Evolutionary conservation across 2,113 vertebrate species (phyloP).

Genomic region (Alligator sinensis): DNA sequence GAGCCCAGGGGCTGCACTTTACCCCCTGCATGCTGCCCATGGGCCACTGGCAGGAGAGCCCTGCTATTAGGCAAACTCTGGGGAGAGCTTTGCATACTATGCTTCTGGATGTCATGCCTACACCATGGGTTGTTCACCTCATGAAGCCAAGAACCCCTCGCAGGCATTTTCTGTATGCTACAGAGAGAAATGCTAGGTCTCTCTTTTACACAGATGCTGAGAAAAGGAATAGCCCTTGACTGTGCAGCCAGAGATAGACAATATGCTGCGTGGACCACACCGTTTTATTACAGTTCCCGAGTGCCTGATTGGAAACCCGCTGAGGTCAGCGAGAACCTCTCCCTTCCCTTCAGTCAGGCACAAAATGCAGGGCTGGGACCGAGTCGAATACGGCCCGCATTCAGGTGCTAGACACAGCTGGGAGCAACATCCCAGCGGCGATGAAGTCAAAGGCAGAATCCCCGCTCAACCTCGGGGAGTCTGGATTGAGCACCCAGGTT

Average conservation of each 20-base stretch:
- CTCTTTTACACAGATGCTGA: fast-evolving
- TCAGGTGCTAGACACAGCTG: background rate
- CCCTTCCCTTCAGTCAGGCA: fast-evolving
- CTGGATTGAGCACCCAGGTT: background rate
- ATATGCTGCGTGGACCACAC: background rate
- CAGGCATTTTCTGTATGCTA: fast-evolving
- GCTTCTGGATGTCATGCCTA: background rate
- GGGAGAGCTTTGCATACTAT: background rate
- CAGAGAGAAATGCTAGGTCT: fast-evolving
- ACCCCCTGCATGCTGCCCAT: fast-evolving
- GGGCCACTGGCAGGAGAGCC: fast-evolving
- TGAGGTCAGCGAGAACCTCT: background rate
- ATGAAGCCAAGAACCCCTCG: background rate
- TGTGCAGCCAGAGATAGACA: fast-evolving
- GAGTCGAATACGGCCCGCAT: fast-evolving
- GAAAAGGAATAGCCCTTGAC: background rate
- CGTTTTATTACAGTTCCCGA: background rate
- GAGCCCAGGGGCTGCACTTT: too few species aligned
- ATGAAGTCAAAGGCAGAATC: background rate
- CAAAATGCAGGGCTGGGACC: fast-evolving
- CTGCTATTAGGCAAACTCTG: background rate
- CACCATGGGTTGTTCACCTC: background rate
- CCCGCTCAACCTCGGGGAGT: background rate
- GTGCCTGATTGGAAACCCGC: fast-evolving
- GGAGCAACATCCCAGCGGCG: background rate